A percentile compares a stretch with the other conserved stretches of the same genome.
Conservation (phyloP, 2,888 invertebrate genomes). For the Diarsia rubi region DNA sequence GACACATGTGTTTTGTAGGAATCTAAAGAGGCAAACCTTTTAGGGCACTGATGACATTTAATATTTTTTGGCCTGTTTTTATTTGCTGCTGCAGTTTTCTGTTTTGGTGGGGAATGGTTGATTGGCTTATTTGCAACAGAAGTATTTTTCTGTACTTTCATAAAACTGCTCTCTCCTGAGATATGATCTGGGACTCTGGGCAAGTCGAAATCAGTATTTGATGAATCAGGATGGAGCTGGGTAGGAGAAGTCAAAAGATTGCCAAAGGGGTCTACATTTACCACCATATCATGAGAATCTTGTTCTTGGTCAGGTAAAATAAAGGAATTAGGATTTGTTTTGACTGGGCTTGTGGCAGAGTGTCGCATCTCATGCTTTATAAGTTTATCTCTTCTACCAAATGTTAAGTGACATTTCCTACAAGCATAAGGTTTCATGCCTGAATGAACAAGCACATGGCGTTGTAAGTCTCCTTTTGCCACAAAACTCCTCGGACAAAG, state of each 20-base stretch:
- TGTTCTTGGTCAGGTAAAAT: conserved; percentile 69
- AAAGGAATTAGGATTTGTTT: conserved; percentile 73
- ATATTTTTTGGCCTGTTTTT: conserved; percentile 89
- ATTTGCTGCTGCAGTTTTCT: conserved; percentile 74
- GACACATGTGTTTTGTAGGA: conserved; percentile 90
- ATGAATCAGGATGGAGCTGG: conserved; percentile 75
- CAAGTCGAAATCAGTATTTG: conserved; percentile 83
- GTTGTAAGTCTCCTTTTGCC: conserved; percentile 92
- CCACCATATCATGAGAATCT: conserved; percentile 90
- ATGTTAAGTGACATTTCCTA: conserved; percentile 92
- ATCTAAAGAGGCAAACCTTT: conserved; percentile 88
- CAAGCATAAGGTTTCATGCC: conserved; percentile 93
- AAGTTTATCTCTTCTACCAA: conserved; percentile 93
- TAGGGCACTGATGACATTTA: conserved; percentile 89
- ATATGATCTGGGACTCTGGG: conserved; percentile 90
- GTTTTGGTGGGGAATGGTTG: conserved; percentile 81
- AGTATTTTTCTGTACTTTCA: conserved; percentile 81
- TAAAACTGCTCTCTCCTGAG: conserved; percentile 87
- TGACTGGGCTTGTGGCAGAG: conserved; percentile 82
- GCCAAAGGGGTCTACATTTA: conserved; percentile 91
- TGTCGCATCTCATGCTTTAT: conserved; percentile 92
- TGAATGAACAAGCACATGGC: conserved; percentile 93
- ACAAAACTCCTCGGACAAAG: conserved; percentile 94
- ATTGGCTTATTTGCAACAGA: conserved; percentile 75
- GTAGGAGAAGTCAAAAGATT: conserved; percentile 87